A percentile compares a stretch with the other conserved stretches of the same genome.
Conservation (phyloP, 2,888 invertebrate species). For the Drosophila paracracens region DNA sequence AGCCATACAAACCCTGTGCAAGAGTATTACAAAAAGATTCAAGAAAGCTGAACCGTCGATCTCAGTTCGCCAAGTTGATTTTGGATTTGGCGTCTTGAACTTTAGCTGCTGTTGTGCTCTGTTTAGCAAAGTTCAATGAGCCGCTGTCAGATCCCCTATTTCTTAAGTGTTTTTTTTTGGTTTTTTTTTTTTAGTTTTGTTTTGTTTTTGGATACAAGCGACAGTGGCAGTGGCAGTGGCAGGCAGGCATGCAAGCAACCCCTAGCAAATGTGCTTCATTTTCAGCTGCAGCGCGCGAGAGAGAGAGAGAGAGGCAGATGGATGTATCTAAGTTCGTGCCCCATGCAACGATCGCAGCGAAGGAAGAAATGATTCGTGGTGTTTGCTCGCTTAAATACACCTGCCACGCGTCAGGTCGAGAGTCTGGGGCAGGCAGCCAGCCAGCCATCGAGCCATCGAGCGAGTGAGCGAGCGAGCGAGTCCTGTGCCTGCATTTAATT, state of each 20-base stretch:
- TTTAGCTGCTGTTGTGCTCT: conserved; percentile 52
- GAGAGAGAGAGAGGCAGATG: conserved; percentile 8
- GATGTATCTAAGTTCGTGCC: conserved; percentile 72
- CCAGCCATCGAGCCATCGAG: not conserved
- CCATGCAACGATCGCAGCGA: conserved; percentile 28
- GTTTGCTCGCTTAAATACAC: conserved; percentile 81
- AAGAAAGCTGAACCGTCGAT: conserved; percentile 42
- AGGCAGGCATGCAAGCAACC: conserved; percentile 43
- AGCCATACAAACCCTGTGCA: not conserved
- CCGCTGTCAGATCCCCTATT: conserved; percentile 68
- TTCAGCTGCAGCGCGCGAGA: conserved; percentile 64
- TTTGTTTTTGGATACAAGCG: conserved; percentile 40
- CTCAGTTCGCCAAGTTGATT: conserved; percentile 49
- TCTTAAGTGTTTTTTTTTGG: not conserved
- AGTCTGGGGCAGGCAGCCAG: conserved; percentile 7
- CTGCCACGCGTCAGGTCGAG: conserved; percentile 82
- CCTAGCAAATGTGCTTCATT: conserved; percentile 68
- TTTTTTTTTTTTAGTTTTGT: conserved; percentile 38
- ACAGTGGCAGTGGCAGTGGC: not conserved
- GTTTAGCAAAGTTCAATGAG: conserved; percentile 73
- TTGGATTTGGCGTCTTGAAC: conserved; percentile 67
- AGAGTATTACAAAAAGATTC: conserved; percentile 26
- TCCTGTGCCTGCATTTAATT: conserved; percentile 81
- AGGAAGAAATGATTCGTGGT: conserved; percentile 51
- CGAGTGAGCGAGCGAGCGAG: conserved; percentile 32